Conservation (phyloP, 2,888 invertebrate species). For the Molanna angustata region DNA sequence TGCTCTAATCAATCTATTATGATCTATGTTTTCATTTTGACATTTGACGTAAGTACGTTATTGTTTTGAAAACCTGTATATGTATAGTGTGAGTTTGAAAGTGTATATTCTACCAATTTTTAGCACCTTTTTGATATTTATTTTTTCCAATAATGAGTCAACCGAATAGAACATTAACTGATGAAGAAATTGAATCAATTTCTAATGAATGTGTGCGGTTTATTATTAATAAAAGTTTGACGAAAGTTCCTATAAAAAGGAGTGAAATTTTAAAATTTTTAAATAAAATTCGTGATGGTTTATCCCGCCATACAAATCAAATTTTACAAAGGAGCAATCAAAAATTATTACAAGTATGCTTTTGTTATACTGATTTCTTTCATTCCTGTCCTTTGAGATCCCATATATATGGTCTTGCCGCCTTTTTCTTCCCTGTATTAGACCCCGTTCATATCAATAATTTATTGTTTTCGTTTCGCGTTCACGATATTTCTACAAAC, state of each 20-base stretch:
- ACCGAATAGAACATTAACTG: conserved; percentile 8
- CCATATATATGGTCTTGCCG: too few relatives aligned
- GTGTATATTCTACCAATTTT: not conserved
- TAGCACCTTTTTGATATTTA: not conserved
- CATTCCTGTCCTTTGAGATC: too few relatives aligned
- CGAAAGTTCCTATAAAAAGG: conserved; percentile 19
- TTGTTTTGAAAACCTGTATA: too few relatives aligned
- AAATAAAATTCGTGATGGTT: conserved; percentile 12
- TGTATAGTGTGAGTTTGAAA: too few relatives aligned
- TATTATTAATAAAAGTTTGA: conserved; percentile 18
- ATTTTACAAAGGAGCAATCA: conserved; percentile 4
- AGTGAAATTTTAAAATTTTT: conserved; percentile 18
- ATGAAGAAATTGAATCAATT: conserved; percentile 6
- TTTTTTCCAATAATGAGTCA: conserved; percentile 18
- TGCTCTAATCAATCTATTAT: too few relatives aligned
- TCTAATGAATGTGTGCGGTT: conserved; percentile 20
- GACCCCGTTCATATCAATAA: too few relatives aligned
- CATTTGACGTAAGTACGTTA: too few relatives aligned
- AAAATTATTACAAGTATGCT: conserved; percentile 17
- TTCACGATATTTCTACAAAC: too few relatives aligned
- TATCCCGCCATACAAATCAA: conserved; percentile 9
- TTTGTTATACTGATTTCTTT: too few relatives aligned
- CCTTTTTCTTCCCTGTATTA: too few relatives aligned
- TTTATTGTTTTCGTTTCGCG: too few relatives aligned
- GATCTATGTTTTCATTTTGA: too few relatives aligned